Evolutionary conservation across 2,888 invertebrate species (phyloP), one percentile per base, ranked within the genome.

Genomic region (Cheilosia pagana): DNA sequence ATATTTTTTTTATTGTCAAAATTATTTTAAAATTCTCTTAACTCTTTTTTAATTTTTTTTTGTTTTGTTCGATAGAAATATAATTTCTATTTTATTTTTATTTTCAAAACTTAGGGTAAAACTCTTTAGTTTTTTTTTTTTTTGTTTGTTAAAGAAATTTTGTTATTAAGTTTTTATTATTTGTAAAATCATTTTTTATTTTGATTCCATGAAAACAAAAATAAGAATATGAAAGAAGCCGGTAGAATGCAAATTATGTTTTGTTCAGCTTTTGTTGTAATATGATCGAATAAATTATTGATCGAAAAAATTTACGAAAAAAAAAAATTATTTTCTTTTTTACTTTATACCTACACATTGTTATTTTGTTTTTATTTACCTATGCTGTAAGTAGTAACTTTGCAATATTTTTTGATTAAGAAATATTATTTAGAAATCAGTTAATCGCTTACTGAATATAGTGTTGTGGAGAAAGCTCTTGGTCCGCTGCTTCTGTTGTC

Each of bases 181-280:
- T 48, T 57, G 12, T 35, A 35, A 35, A 35, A 35, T 35, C 35
- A 12, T 35, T 67, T 83, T 50, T 68, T 62, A 59, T 59, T 82
- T 82, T 63, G 67, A 74, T 62, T 81, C 67, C 48, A 52, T 63
- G 43, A 68, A 28, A 55, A 60, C 12, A 76, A 43, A 52, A 62
- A 35, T 4, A 57, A 59, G 14, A 71, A 62, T 55, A 43, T 62
- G 28, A 55, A 50, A 57, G 70, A 81, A 81, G 50, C 71, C 67
- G 76, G 67, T 71, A 81, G 53, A 48, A 78, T 74, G 57, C 77
- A 67, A 82, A 78, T 78, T 28, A 78, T 79, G 72, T 78, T 67
- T 78, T 83, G 78, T 83, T 83, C 57, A 77, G 63, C 72, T 83
- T 83, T 83, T 83, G 57, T 78, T 83, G 63, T 78, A 74, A 78